Conservation (phyloP, 2,888 invertebrate species). For the Eustalomyia histrio region DNA sequence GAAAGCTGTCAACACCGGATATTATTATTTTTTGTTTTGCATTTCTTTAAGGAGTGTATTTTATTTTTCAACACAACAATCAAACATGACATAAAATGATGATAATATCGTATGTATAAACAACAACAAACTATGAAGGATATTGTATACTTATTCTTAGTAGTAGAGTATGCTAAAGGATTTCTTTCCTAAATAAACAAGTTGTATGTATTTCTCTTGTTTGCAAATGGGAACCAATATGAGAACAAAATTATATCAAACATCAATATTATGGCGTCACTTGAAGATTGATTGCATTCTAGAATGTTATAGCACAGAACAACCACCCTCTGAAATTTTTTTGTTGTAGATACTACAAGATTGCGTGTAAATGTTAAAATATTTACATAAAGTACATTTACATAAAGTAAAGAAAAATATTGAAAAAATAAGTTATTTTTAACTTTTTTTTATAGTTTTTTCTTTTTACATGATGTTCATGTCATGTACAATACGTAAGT, state of each 20-base stretch:
- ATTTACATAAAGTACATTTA: conserved; percentile 28
- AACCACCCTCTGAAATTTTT: conserved; percentile 29
- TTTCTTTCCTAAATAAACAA: conserved; percentile 45
- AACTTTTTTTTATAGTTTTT: conserved; percentile 5
- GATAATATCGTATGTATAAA: conserved; percentile 39
- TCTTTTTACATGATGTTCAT: conserved; percentile 23
- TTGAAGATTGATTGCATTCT: conserved; percentile 50
- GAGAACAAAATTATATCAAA: not conserved
- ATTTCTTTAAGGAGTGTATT: conserved; percentile 24
- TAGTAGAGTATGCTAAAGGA: conserved; percentile 8
- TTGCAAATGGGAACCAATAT: not conserved
- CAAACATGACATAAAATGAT: conserved; percentile 44
- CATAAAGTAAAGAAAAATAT: not conserved
- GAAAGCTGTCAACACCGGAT: conserved; percentile 65
- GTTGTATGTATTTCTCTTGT: not conserved
- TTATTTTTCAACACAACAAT: conserved; percentile 22
- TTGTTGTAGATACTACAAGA: conserved; percentile 18
- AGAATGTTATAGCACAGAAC: not conserved
- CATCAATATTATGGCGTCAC: conserved; percentile 48
- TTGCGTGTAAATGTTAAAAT: conserved; percentile 40
- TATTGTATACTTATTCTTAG: not conserved
- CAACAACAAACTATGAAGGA: not conserved
- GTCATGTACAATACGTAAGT: conserved; percentile 10
- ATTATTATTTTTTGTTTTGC: conserved; percentile 72
- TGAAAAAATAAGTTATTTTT: conserved; percentile 20